These are phyloP conservation scores for Elephantulus edwardii DNA, from an alignment of 2,113 vertebrate genomes.

Conservation along the genomic window DNA sequence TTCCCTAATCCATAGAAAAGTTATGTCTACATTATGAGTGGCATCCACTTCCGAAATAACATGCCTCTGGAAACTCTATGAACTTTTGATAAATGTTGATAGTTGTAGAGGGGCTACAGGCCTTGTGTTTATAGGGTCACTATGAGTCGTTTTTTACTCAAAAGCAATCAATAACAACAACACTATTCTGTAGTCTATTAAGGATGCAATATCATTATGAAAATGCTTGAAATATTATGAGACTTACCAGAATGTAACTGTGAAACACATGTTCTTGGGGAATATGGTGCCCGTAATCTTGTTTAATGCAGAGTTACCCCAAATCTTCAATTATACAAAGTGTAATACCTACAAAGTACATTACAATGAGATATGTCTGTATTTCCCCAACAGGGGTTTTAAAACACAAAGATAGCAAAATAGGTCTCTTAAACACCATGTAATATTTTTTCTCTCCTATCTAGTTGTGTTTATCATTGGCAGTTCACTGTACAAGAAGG, in stretches of 20 bases:
- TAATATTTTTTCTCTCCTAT: background rate
- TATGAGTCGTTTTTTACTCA: too few relatives aligned
- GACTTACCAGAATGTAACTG: too few relatives aligned
- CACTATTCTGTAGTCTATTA: too few relatives aligned
- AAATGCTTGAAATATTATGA: too few relatives aligned
- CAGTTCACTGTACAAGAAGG: slow-evolving; percentile 93
- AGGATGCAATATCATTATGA: too few relatives aligned
- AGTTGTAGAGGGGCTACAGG: too few relatives aligned
- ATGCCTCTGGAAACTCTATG: too few relatives aligned
- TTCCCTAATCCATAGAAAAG: background rate
- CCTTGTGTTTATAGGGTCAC: too few relatives aligned
- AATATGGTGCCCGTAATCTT: background rate
- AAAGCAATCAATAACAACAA: too few relatives aligned
- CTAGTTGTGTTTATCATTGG: slow-evolving; percentile 93
- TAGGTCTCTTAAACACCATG: background rate
- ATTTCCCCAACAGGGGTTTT: background rate
- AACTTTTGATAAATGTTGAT: too few relatives aligned
- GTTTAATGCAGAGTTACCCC: background rate
- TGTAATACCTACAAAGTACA: too few relatives aligned
- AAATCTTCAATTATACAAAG: background rate
- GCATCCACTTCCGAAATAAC: too few relatives aligned
- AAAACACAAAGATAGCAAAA: background rate
- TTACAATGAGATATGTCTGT: background rate
- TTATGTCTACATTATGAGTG: background rate
- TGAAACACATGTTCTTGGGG: background rate